Base-by-base conservation (phyloP, 2,797 vertebrate genomes). In the Enoplosus armatus region DNA sequence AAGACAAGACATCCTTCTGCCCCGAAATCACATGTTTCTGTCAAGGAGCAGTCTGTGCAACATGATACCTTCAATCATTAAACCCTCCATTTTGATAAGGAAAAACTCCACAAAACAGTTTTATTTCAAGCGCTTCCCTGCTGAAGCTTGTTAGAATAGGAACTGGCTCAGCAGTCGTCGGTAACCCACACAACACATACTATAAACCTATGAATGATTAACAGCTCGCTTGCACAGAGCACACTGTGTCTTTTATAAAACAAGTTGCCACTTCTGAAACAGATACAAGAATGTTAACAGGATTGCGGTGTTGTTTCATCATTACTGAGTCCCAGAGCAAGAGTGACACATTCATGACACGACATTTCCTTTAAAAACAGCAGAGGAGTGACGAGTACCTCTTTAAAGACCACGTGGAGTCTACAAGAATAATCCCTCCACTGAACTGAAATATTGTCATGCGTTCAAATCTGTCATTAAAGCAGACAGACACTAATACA, bases 151-250 rank as follows among this genome's bases (percentile, higher is more conserved):
- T 58, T 31, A 11, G 72, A 83, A 29, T 16, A 47, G 10, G 65
- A 60, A 59, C 9, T 41, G 39, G 10, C 54, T 77, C 31, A 73
- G 62, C 71, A 70, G 68, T 62, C 45, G 59, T 70, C 24, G 20
- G 71, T 24, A 87, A 69, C 18, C 33, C 50, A 72, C 79, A 83
- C 61, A 80, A 60, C 75, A 85, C 80, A 90, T 83, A 79, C 79
- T 87, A 74, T 92, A 90, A 93, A 92, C 63, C 63, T 66, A 92
- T 86, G 70, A 95, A 95, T 94, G 77, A 95, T 95, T 95, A 94
- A 95, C 92, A 81, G 62, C 50, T 16, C 3, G 20, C 54, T 80
- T 53, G 64, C 66, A 81, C 65, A 86, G 74, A 84, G 72, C 66
- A 88, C 78, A 91, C 66, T 18, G 59, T 83, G 82, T 81, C 86